Evolutionary conservation across 2,888 invertebrate genomes (phyloP), one percentile per base, ranked within the genome.

Genomic region (Baccha elongata): DNA sequence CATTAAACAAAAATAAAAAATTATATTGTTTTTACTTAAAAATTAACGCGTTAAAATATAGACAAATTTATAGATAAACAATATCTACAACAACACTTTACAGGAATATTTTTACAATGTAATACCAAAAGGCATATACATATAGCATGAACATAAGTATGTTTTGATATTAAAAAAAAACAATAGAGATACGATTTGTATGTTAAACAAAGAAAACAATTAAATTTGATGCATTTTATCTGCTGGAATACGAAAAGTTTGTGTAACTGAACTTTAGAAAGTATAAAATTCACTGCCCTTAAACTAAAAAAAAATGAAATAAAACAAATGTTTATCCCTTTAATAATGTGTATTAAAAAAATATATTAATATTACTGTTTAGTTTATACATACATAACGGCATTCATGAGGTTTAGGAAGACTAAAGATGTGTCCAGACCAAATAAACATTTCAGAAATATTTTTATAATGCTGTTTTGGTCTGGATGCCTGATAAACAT

Each of bases 31-130:
- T 52, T 58, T 35, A 50, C 48, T 46, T 44, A 65, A 10, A 68
- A 62, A 40, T 65, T 60, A 26, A 55, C 40, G 26, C 10, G 44
- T 42, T 72, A 58, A 40, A 58, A 15, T 44, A 19, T 23, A 19
- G 23, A 42, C n/a, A 44, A 29, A 44, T 60, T 60, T 29, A 29
- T 44, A 29, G 40, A 17, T 37, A 55, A 17, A 11, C 29, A 37
- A 35, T 55, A 55, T 21, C 21, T 55, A 55, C 55, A 37, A 55
- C 10, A 55, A 35, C 37, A 55, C 55, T 21, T 37, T 55, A 55
- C 55, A 55, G 55, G 55, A 55, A 55, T 37, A 19, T 1, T 55
- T 55, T 35, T 55, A 55, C 21, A 55, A 55, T 23, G 19, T 7
- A 37, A 55, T 6, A 3, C n/a, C 10, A 21, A 53, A 29, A 1